A percentile compares a stretch with the other conserved stretches of the same genome.
These are phyloP conservation scores for Merluccius polli DNA, from an alignment of 2,797 vertebrate genomes.

Conservation along the genomic window DNA sequence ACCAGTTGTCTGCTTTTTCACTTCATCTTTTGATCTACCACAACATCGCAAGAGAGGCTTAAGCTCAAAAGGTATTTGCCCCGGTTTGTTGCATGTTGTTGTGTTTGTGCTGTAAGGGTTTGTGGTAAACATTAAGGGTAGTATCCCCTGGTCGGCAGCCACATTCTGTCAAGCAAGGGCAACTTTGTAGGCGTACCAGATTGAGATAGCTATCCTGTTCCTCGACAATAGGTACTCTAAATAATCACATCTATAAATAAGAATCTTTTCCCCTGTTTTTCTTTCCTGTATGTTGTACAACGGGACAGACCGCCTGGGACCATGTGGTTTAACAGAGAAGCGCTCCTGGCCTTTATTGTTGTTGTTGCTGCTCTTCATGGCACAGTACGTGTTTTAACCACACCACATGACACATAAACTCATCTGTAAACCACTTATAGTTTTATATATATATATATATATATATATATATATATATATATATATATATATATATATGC, in stretches of 20 bases:
- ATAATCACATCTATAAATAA: not conserved
- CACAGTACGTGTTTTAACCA: not conserved
- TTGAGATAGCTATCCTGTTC: not conserved
- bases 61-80: not conserved
- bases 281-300: not conserved
- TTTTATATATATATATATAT: not conserved
- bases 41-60: not conserved
- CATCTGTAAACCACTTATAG: not conserved
- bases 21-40: not conserved
- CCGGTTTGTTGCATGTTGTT: not conserved
- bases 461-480: no score
- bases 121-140: not conserved
- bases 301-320: not conserved
- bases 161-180: not conserved
- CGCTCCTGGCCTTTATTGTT: not conserved
- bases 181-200: not conserved
- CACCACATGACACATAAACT: not conserved
- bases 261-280: not conserved
- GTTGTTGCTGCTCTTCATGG: not conserved
- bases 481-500: not conserved
- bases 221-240: not conserved
- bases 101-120: not conserved
- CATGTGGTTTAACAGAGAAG: not conserved
- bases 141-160: not conserved
- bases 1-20: not conserved